Conservation (phyloP, 1,140 invertebrate genomes). For the Probaryconus sp. region DNA sequence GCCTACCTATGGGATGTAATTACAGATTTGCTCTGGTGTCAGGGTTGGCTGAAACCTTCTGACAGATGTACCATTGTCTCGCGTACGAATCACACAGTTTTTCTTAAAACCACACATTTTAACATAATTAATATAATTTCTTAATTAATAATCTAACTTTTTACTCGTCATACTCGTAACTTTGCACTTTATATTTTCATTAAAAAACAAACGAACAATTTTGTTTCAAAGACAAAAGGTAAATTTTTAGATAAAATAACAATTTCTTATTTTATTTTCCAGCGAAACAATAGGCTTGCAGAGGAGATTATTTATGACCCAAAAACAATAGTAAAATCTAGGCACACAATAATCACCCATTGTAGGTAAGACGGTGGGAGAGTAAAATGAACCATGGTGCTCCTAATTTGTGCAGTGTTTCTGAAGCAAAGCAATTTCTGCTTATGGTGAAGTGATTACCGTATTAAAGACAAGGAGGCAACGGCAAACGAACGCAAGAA, state of each 20-base stretch:
- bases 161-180: too few relatives aligned
- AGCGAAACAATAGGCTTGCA: slow-evolving; percentile 16
- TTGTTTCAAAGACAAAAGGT: too few relatives aligned
- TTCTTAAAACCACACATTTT: not conserved
- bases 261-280: slow-evolving; percentile 16
- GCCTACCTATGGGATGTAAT: slow-evolving; percentile 49
- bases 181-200: too few relatives aligned
- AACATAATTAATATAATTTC: slow-evolving; percentile 4
- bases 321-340: slow-evolving; percentile 40
- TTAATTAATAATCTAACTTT: slow-evolving; percentile 1
- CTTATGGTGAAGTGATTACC: slow-evolving; percentile 39
- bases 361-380: slow-evolving; percentile 27
- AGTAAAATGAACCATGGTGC: slow-evolving; percentile 51
- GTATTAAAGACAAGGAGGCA: slow-evolving; percentile 18
- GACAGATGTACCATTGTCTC: slow-evolving; percentile 23
- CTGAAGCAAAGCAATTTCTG: slow-evolving; percentile 46
- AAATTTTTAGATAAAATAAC: too few relatives aligned
- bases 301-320: not conserved
- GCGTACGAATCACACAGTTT: slow-evolving; percentile 3
- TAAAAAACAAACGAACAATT: too few relatives aligned
- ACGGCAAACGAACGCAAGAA: slow-evolving; percentile 46
- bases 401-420: slow-evolving; percentile 55
- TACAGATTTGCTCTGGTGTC: slow-evolving; percentile 33
- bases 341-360: slow-evolving; percentile 28
- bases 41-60: slow-evolving; percentile 10